Evolutionary conservation across 2,113 vertebrate species (phyloP), one percentile per base, ranked within the genome.

Genomic region (Abramis brama): DNA sequence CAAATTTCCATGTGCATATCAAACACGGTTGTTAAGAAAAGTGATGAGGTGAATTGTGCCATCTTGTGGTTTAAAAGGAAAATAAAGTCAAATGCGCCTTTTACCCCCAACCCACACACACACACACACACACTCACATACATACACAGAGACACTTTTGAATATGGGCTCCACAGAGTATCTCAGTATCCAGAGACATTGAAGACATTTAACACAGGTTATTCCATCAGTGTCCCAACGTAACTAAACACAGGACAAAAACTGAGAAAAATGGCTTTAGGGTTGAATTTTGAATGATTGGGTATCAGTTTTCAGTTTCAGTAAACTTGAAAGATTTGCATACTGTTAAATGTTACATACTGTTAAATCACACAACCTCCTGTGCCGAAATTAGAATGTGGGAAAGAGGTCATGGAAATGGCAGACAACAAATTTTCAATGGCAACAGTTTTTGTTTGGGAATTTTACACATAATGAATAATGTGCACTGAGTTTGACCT

Each of bases 101-200:
- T 50, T 50, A 50, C 47, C 47, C 12, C n/a, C n/a, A n/a, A n/a
- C 39, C 6, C 25, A 15, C 62, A 33, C 33, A 9, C 70, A 43
- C 52, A 66, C 27, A 33, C 11, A 17, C 13, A 17, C 27, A 33
- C 25, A 17, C 27, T n/a, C n/a, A n/a, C n/a, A n/a, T n/a, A 15
- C 70, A 73, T 9, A 43, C 30, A 73, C 33, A 43, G 0, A 39
- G 36, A 73, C 71, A 43, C 27, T 13, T 79, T 79, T 70, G 64
- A 79, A 45, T 36, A 62, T 62, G 21, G 1, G 15, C 33, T 47
- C 36, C 66, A 68, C 12, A 60, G 60, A 79, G 21, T 50, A 85
- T 39, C 79, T 50, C 86, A 82, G 84, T 87, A 89, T 90, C 89
- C 89, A 90, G 88, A 86, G 85, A 85, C 39, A 87, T 76, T 73